phyloP scores from a whole-genome alignment of 2,888 invertebrate species.

The Tipula confusa region DNA sequence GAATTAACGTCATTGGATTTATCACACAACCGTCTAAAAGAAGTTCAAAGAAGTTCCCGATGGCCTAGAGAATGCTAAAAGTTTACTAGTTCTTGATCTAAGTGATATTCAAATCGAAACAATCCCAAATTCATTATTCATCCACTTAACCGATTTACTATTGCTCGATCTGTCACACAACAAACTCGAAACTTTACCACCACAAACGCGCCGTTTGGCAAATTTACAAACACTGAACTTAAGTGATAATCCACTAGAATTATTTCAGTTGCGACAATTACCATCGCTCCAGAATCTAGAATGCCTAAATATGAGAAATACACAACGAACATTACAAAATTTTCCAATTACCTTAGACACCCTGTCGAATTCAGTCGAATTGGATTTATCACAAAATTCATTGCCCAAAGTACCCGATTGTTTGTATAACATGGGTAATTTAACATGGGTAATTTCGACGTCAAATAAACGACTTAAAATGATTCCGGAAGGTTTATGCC shows the following conservation, averaged over 20 bases:
- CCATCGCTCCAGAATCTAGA: slow-evolving; percentile 85
- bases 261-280: slow-evolving; percentile 91
- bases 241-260: slow-evolving; percentile 91
- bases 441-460: slow-evolving; percentile 89
- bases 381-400: slow-evolving; percentile 90
- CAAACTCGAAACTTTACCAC: slow-evolving; percentile 90
- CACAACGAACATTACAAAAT: slow-evolving; percentile 87
- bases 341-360: slow-evolving; percentile 88
- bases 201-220: slow-evolving; percentile 90
- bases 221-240: slow-evolving; percentile 91
- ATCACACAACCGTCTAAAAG: slow-evolving; percentile 89
- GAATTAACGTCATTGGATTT: slow-evolving; percentile 94
- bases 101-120: slow-evolving; percentile 69
- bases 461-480: slow-evolving; percentile 94
- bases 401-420: slow-evolving; percentile 92
- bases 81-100: slow-evolving; percentile 90
- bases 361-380: slow-evolving; percentile 76
- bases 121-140: slow-evolving; percentile 77
- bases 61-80: slow-evolving; percentile 88
- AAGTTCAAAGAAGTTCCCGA: slow-evolving; percentile 94
- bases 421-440: slow-evolving; percentile 75
- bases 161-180: slow-evolving; percentile 93
- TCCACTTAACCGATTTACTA: slow-evolving; percentile 90
- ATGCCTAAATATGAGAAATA: slow-evolving; percentile 90
- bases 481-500: slow-evolving; percentile 96